Conservation (phyloP, 2,888 invertebrate genomes). For the Cistogaster globosa region DNA sequence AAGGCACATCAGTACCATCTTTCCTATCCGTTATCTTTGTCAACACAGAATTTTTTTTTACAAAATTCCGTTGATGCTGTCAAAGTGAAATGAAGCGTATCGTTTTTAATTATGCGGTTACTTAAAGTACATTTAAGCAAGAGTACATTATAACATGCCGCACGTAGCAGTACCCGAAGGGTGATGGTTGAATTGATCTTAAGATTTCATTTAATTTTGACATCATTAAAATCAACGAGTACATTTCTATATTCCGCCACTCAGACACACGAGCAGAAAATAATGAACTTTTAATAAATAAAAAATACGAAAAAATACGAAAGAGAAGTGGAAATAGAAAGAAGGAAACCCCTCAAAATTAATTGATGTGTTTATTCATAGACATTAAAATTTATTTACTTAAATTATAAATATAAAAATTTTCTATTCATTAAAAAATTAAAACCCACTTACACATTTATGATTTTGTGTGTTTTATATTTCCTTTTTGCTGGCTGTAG, state of each 20-base stretch:
- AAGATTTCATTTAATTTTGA: slow-evolving; percentile 68
- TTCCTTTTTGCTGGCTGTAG: slow-evolving; percentile 14
- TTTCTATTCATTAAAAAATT: slow-evolving; percentile 57
- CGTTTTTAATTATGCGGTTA: slow-evolving; percentile 69
- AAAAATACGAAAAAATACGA: slow-evolving; percentile 11
- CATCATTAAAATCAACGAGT: slow-evolving; percentile 61
- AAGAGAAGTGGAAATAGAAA: background rate
- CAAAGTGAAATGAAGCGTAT: slow-evolving; percentile 66
- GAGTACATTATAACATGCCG: slow-evolving; percentile 21
- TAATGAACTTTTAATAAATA: slow-evolving; percentile 52
- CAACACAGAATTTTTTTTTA: slow-evolving; percentile 40
- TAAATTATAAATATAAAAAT: slow-evolving; percentile 55
- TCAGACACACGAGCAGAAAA: slow-evolving; percentile 12
- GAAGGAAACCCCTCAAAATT: slow-evolving; percentile 17
- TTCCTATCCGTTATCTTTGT: slow-evolving; percentile 1
- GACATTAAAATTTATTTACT: slow-evolving; percentile 61
- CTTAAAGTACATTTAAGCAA: slow-evolving; percentile 61
- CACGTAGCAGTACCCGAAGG: background rate
- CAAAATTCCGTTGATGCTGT: slow-evolving; percentile 49
- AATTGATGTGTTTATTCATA: slow-evolving; percentile 65
- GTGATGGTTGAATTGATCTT: slow-evolving; percentile 66
- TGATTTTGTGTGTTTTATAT: background rate
- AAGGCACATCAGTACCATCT: slow-evolving; percentile 34
- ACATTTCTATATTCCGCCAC: slow-evolving; percentile 27
- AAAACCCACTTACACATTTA: slow-evolving; percentile 25